Evolutionary conservation across 2,797 vertebrate species (phyloP), one percentile per base, ranked within the genome.

Genomic region (Nannoperca australis): DNA sequence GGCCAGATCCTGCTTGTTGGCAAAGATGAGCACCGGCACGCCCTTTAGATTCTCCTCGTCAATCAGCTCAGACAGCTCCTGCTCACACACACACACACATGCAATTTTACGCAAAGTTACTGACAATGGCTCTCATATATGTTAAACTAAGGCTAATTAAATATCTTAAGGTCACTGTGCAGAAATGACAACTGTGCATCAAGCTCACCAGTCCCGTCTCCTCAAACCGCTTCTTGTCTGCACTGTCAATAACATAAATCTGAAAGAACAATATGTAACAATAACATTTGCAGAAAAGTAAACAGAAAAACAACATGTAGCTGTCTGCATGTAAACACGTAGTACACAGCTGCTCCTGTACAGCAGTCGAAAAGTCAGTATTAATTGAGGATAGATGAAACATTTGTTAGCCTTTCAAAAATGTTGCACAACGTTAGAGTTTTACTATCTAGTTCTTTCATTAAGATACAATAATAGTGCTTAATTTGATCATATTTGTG

Each of bases 201-300:
- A 50, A 58, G 49, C 94, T 87, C 94, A 97, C 97, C 97, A 96
- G 94, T 71, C 96, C 96, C 0, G 97, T 97, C 93, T 97, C 97
- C 83, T 97, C 97, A 11, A 97, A 97, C 50, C 96, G 94, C 92
- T 97, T 98, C 92, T 96, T 96, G 90, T 97, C 97, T 5, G 96
- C 95, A 0, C 96, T 97, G 94, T 97, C 97, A 84, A 97, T 97
- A 32, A 97, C 96, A 64, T 97, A 97, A 89, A 97, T 97, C 97
- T 97, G 88, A 73, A 92, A 1, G 14, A 74, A 62, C 47, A 85
- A 77, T 8, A 54, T 7, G 13, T 14, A 8, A 50, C 7, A 24
- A 2, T 62, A 2, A 70, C 63, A 64, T 47, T 13, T 10, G 36
- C 15, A 50, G 36, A 60, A 14, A 40, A 13, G 6, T 2, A 47